Base-by-base conservation (phyloP, 1,140 invertebrate genomes). In the Cecropterus lyciades region DNA sequence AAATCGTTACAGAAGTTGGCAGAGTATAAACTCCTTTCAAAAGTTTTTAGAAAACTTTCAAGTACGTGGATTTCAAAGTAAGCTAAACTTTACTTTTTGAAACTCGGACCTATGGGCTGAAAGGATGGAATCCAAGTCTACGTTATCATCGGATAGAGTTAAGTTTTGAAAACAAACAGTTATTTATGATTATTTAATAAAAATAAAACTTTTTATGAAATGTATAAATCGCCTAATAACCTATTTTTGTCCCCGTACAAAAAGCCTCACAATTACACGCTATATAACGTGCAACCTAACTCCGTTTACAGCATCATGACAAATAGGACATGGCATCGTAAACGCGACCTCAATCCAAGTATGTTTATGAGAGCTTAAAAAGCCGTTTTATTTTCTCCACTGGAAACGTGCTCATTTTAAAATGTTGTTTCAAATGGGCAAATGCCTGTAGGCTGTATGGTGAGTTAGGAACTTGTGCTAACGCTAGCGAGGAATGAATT, bases 311-410 rank as follows among this genome's bases (percentile, higher is more conserved):
- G 20, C 57, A 49, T 60, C 43, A 49, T 60, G 45, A 60, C 45
- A 60, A 60, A 60, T 60, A 60, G 57, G 57, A 37, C 57, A 48
- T n/a, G 15, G 56, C 46, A 59, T 59, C 57, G 49, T 56, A 49
- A 33, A 63, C 62, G 49, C 65, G 70, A 72, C 78, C 78, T 72
- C 59, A 71, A 80, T 80, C 67, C 62, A 7, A 59, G 59, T 66
- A 49, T 66, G 40, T 80, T 72, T 73, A 78, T 74, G 59, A 51
- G 51, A 52, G 52, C 67, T 74, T 74, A 74, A 74, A 74, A 62
- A 65, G 53, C 57, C 33, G 73, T 72, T 78, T 74, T 71, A 76
- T 75, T 72, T 68, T 53, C 69, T 59, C 56, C 53, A 63, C 70
- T 66, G 67, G 68, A 74, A 69, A 56, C 11, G 57, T 53, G 27